Evolutionary conservation across 2,113 vertebrate species (phyloP).

Genomic region (Melanerpes formicivorus): DNA sequence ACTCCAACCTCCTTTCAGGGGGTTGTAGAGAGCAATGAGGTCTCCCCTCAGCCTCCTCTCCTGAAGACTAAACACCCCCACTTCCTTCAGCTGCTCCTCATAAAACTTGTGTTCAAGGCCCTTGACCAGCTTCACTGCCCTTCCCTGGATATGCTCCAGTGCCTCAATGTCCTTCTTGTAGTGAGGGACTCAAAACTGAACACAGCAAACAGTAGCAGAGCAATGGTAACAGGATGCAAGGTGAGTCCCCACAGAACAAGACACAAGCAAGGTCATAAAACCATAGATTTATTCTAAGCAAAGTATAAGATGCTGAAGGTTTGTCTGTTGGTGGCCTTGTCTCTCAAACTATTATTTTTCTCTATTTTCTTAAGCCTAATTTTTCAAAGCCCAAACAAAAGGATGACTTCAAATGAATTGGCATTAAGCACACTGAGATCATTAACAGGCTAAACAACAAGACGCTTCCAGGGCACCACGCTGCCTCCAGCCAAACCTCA

Average conservation of each 20-base stretch:
- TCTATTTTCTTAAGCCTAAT: background rate
- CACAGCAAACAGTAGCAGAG: background rate
- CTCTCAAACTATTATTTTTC: background rate
- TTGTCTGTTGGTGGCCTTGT: background rate
- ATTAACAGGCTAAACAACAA: slow-evolving; percentile 44
- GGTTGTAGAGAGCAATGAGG: too few relatives aligned
- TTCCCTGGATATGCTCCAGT: too few relatives aligned
- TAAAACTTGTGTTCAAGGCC: too few relatives aligned
- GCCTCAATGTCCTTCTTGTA: too few relatives aligned
- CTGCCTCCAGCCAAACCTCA: slow-evolving; percentile 63
- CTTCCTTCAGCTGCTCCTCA: too few relatives aligned
- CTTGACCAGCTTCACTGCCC: too few relatives aligned
- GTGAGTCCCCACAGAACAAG: background rate
- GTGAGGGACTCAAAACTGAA: too few relatives aligned
- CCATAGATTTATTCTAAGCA: background rate
- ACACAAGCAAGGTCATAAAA: background rate
- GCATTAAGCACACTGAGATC: background rate
- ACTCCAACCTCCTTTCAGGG: too few relatives aligned
- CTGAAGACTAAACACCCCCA: too few relatives aligned
- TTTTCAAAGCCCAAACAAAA: slow-evolving; percentile 8
- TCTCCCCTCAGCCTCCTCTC: too few relatives aligned
- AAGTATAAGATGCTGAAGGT: background rate
- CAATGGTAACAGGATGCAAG: background rate
- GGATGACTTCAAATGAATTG: slow-evolving; percentile 2
- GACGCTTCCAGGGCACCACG: slow-evolving; percentile 39